phyloP scores from a whole-genome alignment of 2,113 vertebrate species.

The Aleadryas rufinucha region DNA sequence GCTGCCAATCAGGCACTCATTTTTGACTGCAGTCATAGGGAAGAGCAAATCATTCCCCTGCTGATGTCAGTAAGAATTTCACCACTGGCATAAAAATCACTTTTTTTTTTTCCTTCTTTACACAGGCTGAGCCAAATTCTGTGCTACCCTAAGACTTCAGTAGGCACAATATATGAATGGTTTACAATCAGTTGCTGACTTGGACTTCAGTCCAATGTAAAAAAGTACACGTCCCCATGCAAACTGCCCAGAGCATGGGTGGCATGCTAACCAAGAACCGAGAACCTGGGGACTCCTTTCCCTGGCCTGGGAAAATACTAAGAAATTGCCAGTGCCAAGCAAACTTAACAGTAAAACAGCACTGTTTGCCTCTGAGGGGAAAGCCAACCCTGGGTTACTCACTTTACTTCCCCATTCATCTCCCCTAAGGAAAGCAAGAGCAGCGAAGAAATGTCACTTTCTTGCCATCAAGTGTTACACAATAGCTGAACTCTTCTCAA shows the following conservation, averaged over 20 bases:
- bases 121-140: not conserved
- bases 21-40: not conserved
- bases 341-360: not conserved
- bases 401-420: not conserved
- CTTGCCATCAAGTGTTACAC: not conserved
- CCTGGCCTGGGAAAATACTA: not conserved
- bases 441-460: not conserved
- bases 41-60: not conserved
- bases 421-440: not conserved
- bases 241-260: not conserved
- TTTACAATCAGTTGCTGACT: not conserved
- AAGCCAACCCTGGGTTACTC: not conserved
- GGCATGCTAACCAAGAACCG: fast-evolving
- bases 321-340: not conserved
- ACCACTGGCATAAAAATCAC: not conserved
- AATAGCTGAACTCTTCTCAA: not conserved
- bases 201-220: not conserved
- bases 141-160: not conserved
- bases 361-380: not conserved
- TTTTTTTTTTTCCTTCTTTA: not conserved
- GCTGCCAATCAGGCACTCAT: not conserved
- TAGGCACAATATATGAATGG: not conserved
- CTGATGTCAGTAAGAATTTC: conserved; percentile 4
- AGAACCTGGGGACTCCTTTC: not conserved
- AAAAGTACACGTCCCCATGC: not conserved